Base-by-base conservation (phyloP, 2,797 vertebrate genomes). In the Neopelma chrysocephalum region DNA sequence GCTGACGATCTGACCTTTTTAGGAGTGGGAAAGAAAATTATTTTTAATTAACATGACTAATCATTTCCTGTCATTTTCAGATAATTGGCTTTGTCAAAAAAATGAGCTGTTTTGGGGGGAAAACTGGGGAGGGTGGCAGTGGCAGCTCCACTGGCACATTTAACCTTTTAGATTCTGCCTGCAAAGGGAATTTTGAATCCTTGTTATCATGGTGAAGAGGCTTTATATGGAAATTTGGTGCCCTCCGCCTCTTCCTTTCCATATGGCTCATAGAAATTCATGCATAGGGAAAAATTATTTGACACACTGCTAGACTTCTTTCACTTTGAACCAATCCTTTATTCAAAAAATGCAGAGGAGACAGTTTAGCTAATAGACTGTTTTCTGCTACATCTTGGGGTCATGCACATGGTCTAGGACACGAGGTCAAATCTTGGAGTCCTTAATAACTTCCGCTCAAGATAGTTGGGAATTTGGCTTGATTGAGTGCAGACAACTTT, bases 41-140 rank as follows among this genome's bases (percentile, higher is more conserved):
- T 97, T 98, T 98, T 97, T 98, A 97, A 98, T 97, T 96, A 98
- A 97, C 80, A 92, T 96, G 96, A 97, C 97, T 97, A 97, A 97
- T 97, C 93, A 97, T 97, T 97, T 97, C 90, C 96, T 84, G 69
- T 97, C 95, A 94, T 96, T 96, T 92, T 90, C 83, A 97, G 87
- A 95, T 96, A 97, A 97, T 94, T 96, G 95, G 88, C 94, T 97
- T 97, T 97, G 96, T 97, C 1, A 5, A 66, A 91, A 90, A 90
- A 91, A 89, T 47, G 58, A 87, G 71, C 36, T 87, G 48, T 76
- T 87, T 81, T 75, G 45, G 70, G 50, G 84, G 38, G 12, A 50
- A 56, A 80, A 40, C 3, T 15, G n/a, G 34, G 27, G 26, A 26
- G 5, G 25, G 75, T 86, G 58, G 60, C 38, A 73, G 56, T 15